Percentiles rank a stretch among this genome's conserved stretches.
Conservation (phyloP, 2,113 vertebrate genomes). For the Coptodon rendalli region DNA sequence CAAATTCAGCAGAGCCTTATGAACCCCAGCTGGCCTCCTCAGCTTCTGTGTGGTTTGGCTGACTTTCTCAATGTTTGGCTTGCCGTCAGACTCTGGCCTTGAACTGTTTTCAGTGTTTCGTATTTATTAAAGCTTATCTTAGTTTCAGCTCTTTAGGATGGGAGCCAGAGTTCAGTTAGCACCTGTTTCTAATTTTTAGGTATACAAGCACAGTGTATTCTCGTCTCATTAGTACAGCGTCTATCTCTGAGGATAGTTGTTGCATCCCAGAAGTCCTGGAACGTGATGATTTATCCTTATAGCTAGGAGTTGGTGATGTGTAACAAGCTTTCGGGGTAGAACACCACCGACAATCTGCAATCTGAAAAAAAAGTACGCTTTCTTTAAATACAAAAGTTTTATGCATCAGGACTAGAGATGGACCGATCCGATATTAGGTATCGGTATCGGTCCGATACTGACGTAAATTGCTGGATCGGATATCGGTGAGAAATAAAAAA, state of each 20-base stretch:
- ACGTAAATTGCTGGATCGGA: too few relatives aligned
- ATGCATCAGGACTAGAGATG: background rate
- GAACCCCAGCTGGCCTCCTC: background rate
- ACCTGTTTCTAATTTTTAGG: background rate
- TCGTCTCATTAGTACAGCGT: background rate
- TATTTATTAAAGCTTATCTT: background rate
- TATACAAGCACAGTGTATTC: background rate
- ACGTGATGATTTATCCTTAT: background rate
- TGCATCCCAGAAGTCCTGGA: background rate
- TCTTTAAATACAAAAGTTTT: background rate
- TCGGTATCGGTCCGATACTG: too few relatives aligned
- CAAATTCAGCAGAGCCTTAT: background rate
- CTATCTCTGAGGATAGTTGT: background rate
- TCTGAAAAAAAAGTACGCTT: background rate
- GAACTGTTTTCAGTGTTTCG: background rate
- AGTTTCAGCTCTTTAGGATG: background rate
- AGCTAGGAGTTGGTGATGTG: background rate
- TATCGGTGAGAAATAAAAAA: too few relatives aligned
- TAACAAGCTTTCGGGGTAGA: background rate
- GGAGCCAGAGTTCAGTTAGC: background rate
- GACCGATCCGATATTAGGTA: too few relatives aligned
- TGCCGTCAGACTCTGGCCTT: background rate
- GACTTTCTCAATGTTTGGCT: background rate
- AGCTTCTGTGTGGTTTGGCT: background rate
- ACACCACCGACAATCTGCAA: background rate